phyloP scores from a whole-genome alignment of 2,113 vertebrate genomes.

The Aix galericulata region DNA sequence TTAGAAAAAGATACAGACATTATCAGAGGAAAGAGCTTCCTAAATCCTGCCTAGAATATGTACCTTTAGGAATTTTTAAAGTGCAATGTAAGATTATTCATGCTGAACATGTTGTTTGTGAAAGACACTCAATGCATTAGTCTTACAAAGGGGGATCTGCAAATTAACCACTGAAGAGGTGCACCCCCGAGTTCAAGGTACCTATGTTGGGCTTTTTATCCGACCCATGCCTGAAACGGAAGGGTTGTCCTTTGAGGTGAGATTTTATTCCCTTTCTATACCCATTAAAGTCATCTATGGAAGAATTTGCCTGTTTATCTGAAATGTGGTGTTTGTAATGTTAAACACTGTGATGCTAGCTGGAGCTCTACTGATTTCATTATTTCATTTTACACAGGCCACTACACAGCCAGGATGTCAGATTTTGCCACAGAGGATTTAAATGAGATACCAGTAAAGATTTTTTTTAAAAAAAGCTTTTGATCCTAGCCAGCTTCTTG shows the following conservation, averaged over 20 bases:
- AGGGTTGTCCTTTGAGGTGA: neutral
- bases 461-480: neutral
- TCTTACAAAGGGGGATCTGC: neutral
- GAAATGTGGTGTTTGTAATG: conserved; percentile 2
- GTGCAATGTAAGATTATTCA: neutral
- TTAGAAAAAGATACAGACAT: neutral
- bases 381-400: conserved; percentile 7
- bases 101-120: neutral
- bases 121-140: neutral
- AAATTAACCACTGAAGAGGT: neutral
- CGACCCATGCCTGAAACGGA: neutral
- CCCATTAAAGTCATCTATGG: neutral
- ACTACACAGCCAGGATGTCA: neutral
- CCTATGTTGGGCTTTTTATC: neutral
- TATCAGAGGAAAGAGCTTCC: neutral
- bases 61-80: neutral
- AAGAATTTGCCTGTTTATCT: neutral
- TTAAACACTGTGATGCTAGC: neutral
- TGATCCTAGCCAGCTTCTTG: neutral
- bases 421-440: neutral
- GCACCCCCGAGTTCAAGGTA: neutral
- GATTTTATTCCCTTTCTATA: neutral
- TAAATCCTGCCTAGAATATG: neutral
- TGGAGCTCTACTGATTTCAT: conserved; percentile 5
- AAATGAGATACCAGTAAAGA: neutral